Conservation (phyloP, 2,113 vertebrate species). For the Calyptomena viridis region DNA sequence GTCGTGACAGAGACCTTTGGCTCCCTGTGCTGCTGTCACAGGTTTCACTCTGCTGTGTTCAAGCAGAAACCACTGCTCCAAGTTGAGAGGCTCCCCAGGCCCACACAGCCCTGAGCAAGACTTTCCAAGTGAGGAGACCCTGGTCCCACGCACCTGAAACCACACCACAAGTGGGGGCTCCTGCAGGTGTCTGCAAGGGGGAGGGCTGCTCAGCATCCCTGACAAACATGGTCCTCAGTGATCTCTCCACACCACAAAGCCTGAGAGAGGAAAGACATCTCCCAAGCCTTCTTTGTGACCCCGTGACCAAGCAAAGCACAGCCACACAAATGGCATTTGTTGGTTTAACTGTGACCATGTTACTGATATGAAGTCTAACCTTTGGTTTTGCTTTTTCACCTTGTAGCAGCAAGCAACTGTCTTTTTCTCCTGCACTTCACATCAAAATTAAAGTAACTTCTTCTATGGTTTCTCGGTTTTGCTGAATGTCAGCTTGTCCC, state of each 20-base stretch:
- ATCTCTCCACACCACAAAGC: neutral
- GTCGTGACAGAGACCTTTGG: neutral
- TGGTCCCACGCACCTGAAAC: neutral
- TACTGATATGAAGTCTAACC: neutral
- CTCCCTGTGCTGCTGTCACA: neutral
- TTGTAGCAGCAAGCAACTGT: neutral
- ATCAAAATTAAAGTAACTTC: neutral
- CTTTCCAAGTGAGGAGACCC: neutral
- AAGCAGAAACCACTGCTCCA: neutral
- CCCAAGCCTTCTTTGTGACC: neutral
- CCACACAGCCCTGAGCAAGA: neutral
- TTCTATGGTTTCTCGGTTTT: neutral
- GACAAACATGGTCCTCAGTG: neutral
- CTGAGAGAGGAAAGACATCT: neutral
- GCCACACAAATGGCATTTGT: neutral
- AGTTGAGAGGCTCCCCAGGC: neutral
- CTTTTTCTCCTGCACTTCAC: neutral
- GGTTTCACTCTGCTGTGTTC: neutral
- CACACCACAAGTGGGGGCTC: neutral
- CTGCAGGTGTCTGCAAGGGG: neutral
- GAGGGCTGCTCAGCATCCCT: neutral
- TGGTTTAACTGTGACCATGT: neutral
- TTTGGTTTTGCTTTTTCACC: conserved; percentile 20
- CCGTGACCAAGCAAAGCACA: conserved; percentile 21
- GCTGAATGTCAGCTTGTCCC: neutral